Percentiles rank a stretch among this genome's conserved stretches.
Evolutionary conservation across 2,113 vertebrate species (phyloP).

Genomic region (Chloebia gouldiae): DNA sequence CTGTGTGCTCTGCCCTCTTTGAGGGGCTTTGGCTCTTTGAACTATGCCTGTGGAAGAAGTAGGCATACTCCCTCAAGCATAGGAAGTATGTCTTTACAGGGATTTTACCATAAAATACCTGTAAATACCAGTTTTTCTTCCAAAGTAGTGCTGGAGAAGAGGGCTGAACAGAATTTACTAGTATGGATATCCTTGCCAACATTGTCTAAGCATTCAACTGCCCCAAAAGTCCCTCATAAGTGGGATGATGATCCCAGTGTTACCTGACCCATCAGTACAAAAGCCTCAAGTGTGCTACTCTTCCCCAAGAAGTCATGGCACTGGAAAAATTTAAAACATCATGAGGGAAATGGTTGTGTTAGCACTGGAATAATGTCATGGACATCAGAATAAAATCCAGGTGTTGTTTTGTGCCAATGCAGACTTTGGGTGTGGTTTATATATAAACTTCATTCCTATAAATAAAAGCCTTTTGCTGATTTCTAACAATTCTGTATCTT

Average conservation of each 20-base stretch:
- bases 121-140: not conserved
- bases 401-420: not conserved
- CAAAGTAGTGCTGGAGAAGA: not conserved
- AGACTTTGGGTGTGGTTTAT: not conserved
- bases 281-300: not conserved
- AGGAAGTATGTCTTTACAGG: not conserved
- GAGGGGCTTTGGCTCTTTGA: not conserved
- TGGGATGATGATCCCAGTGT: not conserved
- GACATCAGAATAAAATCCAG: not conserved
- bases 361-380: not conserved
- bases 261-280: not conserved
- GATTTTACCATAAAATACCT: not conserved
- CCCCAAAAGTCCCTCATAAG: not conserved
- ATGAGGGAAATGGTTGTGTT: not conserved
- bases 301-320: not conserved
- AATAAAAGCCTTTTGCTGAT: not conserved
- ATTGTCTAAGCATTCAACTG: not conserved
- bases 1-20: not conserved
- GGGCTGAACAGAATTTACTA: not conserved
- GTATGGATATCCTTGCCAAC: not conserved
- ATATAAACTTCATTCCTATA: not conserved
- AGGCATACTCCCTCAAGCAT: not conserved
- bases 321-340: not conserved
- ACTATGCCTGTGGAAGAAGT: not conserved
- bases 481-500: not conserved